A percentile compares a stretch with the other conserved stretches of the same genome.
phyloP scores from a whole-genome alignment of 2,888 invertebrate genomes.

The Xanthorhoe spadicearia region DNA sequence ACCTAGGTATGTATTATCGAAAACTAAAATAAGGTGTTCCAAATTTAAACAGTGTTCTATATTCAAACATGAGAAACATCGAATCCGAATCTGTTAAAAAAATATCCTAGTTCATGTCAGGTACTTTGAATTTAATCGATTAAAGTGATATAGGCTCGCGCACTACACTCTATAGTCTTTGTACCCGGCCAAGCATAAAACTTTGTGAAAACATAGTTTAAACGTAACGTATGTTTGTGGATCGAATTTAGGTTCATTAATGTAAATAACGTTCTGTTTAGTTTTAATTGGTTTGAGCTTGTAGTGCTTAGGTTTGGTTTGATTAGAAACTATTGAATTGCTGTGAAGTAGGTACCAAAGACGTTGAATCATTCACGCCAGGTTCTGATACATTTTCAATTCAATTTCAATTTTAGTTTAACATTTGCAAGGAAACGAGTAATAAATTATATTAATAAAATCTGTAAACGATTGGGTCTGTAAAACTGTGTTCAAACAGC shows the following conservation, averaged over 20 bases:
- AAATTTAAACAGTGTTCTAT: too few relatives aligned
- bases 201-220: conserved; percentile 68
- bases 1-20: too few relatives aligned
- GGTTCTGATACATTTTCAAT: not conserved
- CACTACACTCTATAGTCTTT: conserved; percentile 67
- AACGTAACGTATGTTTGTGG: conserved; percentile 53
- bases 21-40: too few relatives aligned
- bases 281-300: conserved; percentile 16
- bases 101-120: too few relatives aligned
- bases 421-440: not conserved
- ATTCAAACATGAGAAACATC: too few relatives aligned
- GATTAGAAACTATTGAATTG: conserved; percentile 4
- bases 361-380: not conserved
- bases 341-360: not conserved
- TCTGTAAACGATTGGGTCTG: too few relatives aligned
- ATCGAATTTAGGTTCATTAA: conserved; percentile 51
- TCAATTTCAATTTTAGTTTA: not conserved
- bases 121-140: not conserved
- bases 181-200: conserved; percentile 67
- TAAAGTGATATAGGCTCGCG: conserved; percentile 9
- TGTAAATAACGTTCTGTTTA: conserved; percentile 36
- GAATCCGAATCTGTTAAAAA: too few relatives aligned
- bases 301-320: conserved; percentile 1
- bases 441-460: too few relatives aligned
- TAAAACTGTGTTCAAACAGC: too few relatives aligned